Base-by-base conservation (phyloP, 2,888 invertebrate species). In the Chirona hameri region DNA sequence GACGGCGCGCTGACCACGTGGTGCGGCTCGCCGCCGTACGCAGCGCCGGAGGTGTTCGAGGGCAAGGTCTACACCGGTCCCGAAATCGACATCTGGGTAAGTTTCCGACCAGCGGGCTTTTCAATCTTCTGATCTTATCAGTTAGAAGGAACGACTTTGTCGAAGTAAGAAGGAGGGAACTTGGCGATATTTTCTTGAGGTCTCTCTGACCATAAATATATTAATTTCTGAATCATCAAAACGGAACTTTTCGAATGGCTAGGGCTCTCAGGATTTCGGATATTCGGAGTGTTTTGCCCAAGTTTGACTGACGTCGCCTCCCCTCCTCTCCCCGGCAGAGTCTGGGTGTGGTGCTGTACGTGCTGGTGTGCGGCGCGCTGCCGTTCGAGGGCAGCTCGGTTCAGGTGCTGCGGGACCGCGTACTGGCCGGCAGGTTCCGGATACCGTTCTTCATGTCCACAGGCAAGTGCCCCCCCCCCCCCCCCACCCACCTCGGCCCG, bases 371-470 rank as follows among this genome's bases (percentile, higher is more conserved):
- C 88, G 98, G 97, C 83, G 96, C 96, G 27, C 90, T 98, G 84
- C 98, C 98, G 1, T 98, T 98, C 89, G 97, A 97, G 89, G 97
- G 97, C 82, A 91, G 92, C 85, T 97, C 96, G 24, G 90, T 97
- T 85, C 93, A 96, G 86, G 93, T 93, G 85, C 90, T 98, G 84
- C 91, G 96, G 85, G 93, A 92, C 86, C 93, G 95, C 57, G 97
- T 98, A 81, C 92, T 97, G 84, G 92, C 93, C 85, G 97, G 97
- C 82, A 95, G 95, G 90, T 96, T 97, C 89, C 91, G 97, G 85
- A 97, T 98, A 90, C 97, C 98, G 0, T 98, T 93, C 90, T 98
- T 97, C 89, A 97, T 98, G 95, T 95, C 96, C 84, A 95, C 95
- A 90, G 96, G 97, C 96, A 88, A 88, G 89, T 87, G 82, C 82